Evolutionary conservation across 1,140 invertebrate species (phyloP).

Genomic region (Caenorhabditis briggsae): DNA sequence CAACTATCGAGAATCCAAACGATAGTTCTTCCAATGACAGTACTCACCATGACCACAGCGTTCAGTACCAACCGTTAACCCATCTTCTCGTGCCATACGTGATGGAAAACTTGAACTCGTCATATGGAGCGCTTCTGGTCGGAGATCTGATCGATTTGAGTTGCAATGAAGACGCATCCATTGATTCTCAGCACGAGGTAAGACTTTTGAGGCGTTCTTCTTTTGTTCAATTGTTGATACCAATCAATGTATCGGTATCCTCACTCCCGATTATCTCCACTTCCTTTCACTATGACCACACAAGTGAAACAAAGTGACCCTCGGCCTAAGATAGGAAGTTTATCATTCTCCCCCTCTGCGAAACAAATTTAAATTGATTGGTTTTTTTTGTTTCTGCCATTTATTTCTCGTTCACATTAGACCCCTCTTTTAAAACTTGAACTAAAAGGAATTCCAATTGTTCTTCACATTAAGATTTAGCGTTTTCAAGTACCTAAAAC

Average conservation of each 20-base stretch:
- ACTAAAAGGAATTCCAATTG: not conserved
- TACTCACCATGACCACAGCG: not conserved
- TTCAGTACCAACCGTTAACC: constrained; percentile 34
- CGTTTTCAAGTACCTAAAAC: constrained; percentile 1
- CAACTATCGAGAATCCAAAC: not conserved
- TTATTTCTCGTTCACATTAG: constrained; percentile 8
- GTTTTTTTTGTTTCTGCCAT: constrained; percentile 11
- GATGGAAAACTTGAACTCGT: not conserved
- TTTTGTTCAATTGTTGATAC: too few relatives aligned
- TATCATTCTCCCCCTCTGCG: not conserved
- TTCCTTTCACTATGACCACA: not conserved
- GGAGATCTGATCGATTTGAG: constrained; percentile 58
- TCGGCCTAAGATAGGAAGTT: constrained; percentile 6
- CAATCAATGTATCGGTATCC: too few relatives aligned
- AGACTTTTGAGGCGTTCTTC: not conserved
- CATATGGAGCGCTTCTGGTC: constrained; percentile 10
- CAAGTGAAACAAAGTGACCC: constrained; percentile 35
- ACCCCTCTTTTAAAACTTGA: too few relatives aligned
- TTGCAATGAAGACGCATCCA: not conserved
- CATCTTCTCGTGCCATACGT: constrained; percentile 54
- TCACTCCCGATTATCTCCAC: constrained; percentile 2
- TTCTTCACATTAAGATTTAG: constrained; percentile 23
- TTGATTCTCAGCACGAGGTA: constrained; percentile 12
- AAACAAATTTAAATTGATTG: constrained; percentile 53
- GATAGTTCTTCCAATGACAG: not conserved